Conservation (phyloP, 2,113 vertebrate species). For the Heterochromis multidens region DNA sequence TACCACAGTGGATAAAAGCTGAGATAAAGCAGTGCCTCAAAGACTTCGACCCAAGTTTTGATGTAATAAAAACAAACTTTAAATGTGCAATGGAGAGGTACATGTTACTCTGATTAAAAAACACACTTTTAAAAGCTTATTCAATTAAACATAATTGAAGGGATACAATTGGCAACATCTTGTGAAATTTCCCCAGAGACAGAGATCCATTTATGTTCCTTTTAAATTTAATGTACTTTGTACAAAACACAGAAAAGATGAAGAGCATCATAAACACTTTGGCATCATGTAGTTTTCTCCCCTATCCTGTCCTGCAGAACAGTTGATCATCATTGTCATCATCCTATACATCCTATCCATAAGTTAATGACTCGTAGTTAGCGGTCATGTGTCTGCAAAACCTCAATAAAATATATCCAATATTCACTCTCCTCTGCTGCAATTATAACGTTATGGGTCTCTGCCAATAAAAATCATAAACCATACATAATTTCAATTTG, state of each 20-base stretch:
- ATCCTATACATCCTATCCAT: not conserved
- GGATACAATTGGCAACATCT: not conserved
- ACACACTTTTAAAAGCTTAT: not conserved
- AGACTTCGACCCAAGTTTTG: not conserved
- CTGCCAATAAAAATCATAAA: too few relatives aligned
- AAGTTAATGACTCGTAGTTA: too few relatives aligned
- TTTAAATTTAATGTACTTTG: not conserved
- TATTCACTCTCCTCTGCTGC: too few relatives aligned
- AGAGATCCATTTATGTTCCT: not conserved
- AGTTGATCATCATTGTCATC: not conserved
- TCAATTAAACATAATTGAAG: not conserved
- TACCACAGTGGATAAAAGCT: not conserved
- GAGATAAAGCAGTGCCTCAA: not conserved
- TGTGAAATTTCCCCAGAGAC: not conserved
- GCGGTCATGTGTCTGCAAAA: too few relatives aligned
- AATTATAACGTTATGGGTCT: too few relatives aligned
- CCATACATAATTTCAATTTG: too few relatives aligned
- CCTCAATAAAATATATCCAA: too few relatives aligned
- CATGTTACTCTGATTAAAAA: not conserved
- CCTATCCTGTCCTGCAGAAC: not conserved
- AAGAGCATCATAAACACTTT: not conserved
- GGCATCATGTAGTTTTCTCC: not conserved
- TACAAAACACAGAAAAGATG: not conserved
- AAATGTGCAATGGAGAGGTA: slow-evolving; percentile 21
- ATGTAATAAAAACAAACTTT: not conserved